Evolutionary conservation across 2,113 vertebrate genomes (phyloP), one percentile per base, ranked within the genome.

Genomic region (Cyanoliseus patagonus): DNA sequence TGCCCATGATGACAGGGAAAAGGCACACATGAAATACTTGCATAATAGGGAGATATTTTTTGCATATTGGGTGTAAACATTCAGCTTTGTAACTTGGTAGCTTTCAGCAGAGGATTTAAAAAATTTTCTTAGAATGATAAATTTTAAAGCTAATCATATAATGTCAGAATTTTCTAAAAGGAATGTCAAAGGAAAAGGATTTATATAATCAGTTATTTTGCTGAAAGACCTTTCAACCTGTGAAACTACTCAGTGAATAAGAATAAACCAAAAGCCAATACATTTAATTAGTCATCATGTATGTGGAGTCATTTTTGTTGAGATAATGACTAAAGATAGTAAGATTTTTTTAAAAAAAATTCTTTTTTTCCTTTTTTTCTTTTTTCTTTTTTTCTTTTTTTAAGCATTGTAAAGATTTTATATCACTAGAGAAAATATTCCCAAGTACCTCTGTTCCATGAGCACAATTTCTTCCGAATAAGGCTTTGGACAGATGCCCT

Each of bases 61-160:
- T 79, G 5, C 66, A 1, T 66, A 47, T 67, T 79, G n/a, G 7
- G 11, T 61, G 57, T 39, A 92, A 52, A 27, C 64, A 16, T 86
- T 77, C 62, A 37, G 19, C 73, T 94, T 94, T n/a, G 62, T 52
- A 86, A 87, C 33, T 86, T 64, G 7, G 62, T 90, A 95, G 30
- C 17, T 76, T 76, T 91, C 67, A 88, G 42, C 12, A 73, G 52
- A 28, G 23, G 25, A 35, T 92, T 88, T 19, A 3, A 75, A 47
- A 63, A 31, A 1, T 1, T 7, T 55, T 85, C 47, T 84, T 82
- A 75, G 90, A 87, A 78, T 75, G 8, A 82, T 79, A 88, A 44
- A 86, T 96, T 94, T 83, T 79, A 95, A 93, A 85, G 20, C 31
- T 95, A 92, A 76, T 95, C 25, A 82, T 77, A 46, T 18, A 85